These are phyloP conservation scores for Eurytoma adleriae DNA, from an alignment of 2,888 invertebrate species.

Conservation along the genomic window DNA sequence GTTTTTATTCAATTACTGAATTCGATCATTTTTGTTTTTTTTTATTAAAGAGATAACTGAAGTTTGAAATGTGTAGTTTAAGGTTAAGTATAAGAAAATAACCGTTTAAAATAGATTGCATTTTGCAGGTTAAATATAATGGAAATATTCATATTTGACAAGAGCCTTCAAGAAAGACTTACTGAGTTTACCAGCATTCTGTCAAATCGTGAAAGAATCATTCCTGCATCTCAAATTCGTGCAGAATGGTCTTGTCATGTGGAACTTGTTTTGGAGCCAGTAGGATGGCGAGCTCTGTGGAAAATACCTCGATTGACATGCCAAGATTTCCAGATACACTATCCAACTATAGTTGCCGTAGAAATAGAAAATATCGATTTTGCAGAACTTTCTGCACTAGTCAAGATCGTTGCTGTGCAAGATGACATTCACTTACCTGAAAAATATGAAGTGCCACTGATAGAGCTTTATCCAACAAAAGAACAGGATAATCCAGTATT, in stretches of 20 bases:
- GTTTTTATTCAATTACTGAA: not conserved
- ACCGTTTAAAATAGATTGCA: not conserved
- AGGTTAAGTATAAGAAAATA: not conserved
- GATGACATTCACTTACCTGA: slow-evolving; percentile 82
- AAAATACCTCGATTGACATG: slow-evolving; percentile 82
- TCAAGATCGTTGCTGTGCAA: slow-evolving; percentile 81
- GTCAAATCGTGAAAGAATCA: slow-evolving; percentile 71
- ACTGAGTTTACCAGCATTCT: slow-evolving; percentile 78
- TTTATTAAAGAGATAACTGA: too few species aligned
- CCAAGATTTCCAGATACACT: slow-evolving; percentile 81
- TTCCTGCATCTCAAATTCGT: slow-evolving; percentile 77
- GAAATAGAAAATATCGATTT: slow-evolving; percentile 80
- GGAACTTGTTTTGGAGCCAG: slow-evolving; percentile 81
- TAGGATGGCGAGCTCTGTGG: slow-evolving; percentile 85
- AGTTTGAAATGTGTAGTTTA: not conserved
- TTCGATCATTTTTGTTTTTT: not conserved
- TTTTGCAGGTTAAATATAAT: slow-evolving; percentile 68
- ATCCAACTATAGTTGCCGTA: slow-evolving; percentile 81
- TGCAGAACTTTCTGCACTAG: slow-evolving; percentile 78
- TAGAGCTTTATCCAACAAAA: slow-evolving; percentile 82
- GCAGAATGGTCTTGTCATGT: slow-evolving; percentile 79
- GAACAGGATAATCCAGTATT: slow-evolving; percentile 80
- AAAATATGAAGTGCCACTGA: slow-evolving; percentile 79
- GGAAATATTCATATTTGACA: slow-evolving; percentile 80
- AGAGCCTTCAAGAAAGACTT: slow-evolving; percentile 78